These are phyloP conservation scores for Lycocerus yunnanus DNA, from an alignment of 2,888 invertebrate species.

Conservation along the genomic window DNA sequence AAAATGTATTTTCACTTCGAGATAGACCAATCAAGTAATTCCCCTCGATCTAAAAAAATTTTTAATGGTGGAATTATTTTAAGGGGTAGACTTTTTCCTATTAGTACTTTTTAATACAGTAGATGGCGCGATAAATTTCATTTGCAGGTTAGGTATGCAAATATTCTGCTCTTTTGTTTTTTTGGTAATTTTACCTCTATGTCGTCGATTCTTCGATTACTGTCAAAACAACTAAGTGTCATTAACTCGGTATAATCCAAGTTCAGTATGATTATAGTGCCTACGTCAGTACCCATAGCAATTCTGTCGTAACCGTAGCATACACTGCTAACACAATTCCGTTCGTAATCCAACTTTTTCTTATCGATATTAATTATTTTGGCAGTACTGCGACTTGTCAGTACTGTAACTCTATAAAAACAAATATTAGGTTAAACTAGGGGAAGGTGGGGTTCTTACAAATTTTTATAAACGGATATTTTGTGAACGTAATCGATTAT, in stretches of 20 bases:
- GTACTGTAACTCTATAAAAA: neutral
- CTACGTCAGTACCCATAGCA: neutral
- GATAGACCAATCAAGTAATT: neutral
- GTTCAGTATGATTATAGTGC: neutral
- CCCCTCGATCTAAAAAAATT: neutral
- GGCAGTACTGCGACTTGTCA: neutral
- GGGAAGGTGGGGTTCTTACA: neutral
- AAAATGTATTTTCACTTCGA: neutral
- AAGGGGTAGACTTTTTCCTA: too few relatives aligned
- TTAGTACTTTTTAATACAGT: too few relatives aligned
- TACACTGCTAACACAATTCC: neutral
- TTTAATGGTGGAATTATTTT: too few relatives aligned
- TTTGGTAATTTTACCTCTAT: neutral
- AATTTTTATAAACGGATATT: neutral
- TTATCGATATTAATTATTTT: neutral
- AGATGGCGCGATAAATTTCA: too few relatives aligned
- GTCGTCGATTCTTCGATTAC: neutral
- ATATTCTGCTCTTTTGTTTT: too few relatives aligned
- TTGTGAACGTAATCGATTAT: neutral
- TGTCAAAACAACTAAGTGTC: neutral
- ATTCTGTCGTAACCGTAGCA: neutral
- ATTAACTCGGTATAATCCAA: neutral
- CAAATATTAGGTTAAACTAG: neutral
- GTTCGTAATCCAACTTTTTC: neutral
- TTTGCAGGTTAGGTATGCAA: too few relatives aligned